Evolutionary conservation across 2,113 vertebrate species (phyloP).

Genomic region (Peromyscus leucopus): DNA sequence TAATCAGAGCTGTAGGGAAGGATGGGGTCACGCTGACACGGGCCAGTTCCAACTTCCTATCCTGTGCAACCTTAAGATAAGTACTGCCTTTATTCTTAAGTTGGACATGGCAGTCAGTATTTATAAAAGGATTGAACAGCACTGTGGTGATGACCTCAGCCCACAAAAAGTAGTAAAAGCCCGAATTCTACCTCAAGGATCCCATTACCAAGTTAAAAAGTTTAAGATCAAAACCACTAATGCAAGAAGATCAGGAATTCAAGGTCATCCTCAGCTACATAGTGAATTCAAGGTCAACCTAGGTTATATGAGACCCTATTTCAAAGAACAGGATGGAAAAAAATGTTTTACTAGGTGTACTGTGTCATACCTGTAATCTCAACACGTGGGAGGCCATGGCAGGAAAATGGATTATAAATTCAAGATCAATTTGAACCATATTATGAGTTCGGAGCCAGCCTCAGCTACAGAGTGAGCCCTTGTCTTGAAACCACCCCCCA

Average conservation of each 20-base stretch:
- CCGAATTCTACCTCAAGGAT: slow-evolving; percentile 23
- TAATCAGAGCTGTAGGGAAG: neutral
- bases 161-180: slow-evolving; percentile 16
- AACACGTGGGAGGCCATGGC: neutral
- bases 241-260: neutral
- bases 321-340: neutral
- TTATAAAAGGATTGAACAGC: neutral
- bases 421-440: neutral
- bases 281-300: neutral
- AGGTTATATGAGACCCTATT: neutral
- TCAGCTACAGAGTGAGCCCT: neutral
- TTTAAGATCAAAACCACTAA: neutral
- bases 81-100: neutral
- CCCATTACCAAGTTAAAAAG: neutral
- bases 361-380: neutral
- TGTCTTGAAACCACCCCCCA: neutral
- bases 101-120: neutral
- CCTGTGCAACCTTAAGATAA: neutral
- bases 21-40: neutral
- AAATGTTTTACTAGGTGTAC: neutral
- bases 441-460: neutral
- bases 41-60: neutral
- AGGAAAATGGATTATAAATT: neutral
- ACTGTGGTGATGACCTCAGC: neutral
- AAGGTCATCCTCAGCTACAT: neutral